Evolutionary conservation across 2,113 vertebrate species (phyloP).

Genomic region (Centropus bengalensis): DNA sequence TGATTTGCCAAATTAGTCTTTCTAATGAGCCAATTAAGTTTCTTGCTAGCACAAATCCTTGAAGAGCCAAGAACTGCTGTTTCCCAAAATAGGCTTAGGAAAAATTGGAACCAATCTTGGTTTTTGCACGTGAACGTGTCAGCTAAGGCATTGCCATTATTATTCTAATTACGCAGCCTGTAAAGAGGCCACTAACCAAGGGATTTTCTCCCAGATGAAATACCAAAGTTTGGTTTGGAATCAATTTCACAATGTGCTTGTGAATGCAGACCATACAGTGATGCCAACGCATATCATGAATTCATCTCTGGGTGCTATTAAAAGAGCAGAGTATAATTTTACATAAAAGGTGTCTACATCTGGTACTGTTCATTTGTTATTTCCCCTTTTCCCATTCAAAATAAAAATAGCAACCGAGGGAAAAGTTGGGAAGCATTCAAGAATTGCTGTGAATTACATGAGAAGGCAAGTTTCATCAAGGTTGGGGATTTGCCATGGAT

Average conservation of each 20-base stretch:
- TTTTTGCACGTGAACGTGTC: not conserved
- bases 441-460: not conserved
- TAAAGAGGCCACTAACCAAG: not conserved
- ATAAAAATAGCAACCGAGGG: not conserved
- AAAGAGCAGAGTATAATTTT: not conserved
- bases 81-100: not conserved
- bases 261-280: not conserved
- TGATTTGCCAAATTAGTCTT: constrained; percentile 13
- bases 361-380: not conserved
- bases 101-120: not conserved
- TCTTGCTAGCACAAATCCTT: not conserved
- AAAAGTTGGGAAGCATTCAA: constrained; percentile 20
- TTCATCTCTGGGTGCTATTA: not conserved
- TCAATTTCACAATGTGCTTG: not conserved
- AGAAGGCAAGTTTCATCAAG: constrained; percentile 2
- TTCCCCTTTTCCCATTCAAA: not conserved
- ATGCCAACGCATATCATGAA: not conserved
- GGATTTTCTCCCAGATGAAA: constrained; percentile 3
- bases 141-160: not conserved
- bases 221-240: not conserved
- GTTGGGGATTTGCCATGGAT: not conserved
- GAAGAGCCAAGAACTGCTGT: not conserved
- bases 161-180: not conserved
- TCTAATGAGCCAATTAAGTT: not conserved
- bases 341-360: constrained; percentile 16